Conservation (phyloP, 1,140 invertebrate species). For the Hylyphantes graminicola region DNA sequence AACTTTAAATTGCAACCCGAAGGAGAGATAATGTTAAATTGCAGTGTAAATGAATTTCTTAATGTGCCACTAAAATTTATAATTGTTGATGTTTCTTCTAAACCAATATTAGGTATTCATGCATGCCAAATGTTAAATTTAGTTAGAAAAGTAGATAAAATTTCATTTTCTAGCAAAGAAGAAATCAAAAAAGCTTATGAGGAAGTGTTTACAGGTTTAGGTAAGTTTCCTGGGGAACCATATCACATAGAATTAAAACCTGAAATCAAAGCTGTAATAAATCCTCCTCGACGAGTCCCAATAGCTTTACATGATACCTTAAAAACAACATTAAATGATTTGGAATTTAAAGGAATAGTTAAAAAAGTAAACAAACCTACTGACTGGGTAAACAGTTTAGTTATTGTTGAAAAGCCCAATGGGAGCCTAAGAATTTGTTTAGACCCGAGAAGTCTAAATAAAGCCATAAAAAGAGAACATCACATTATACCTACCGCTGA, state of each 20-base stretch:
- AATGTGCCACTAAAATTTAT: conserved; percentile 1
- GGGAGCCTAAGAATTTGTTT: conserved; percentile 60
- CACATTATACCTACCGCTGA: conserved; percentile 10
- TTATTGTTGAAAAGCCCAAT: conserved; percentile 61
- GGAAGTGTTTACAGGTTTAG: conserved; percentile 19
- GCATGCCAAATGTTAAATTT: conserved; percentile 2
- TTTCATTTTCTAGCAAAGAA: background rate
- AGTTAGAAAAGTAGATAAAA: background rate
- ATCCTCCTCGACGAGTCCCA: conserved; percentile 45
- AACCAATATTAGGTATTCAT: background rate
- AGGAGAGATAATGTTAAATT: conserved; percentile 13
- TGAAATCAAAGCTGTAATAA: conserved; percentile 26
- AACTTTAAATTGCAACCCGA: conserved; percentile 16
- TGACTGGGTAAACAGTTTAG: conserved; percentile 62
- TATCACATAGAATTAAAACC: conserved; percentile 41
- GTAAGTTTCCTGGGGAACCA: conserved; percentile 24
- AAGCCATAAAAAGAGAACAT: conserved; percentile 58
- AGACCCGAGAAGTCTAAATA: conserved; percentile 64
- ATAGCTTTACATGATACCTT: conserved; percentile 35
- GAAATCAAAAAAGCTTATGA: background rate
- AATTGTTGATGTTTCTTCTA: background rate
- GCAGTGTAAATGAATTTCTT: background rate
- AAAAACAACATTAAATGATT: conserved; percentile 60
- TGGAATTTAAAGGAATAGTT: conserved; percentile 63
- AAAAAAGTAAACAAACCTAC: conserved; percentile 63